Evolutionary conservation across 2,797 vertebrate species (phyloP), one percentile per base, ranked within the genome.

Genomic region (Diplodus puntazzo): DNA sequence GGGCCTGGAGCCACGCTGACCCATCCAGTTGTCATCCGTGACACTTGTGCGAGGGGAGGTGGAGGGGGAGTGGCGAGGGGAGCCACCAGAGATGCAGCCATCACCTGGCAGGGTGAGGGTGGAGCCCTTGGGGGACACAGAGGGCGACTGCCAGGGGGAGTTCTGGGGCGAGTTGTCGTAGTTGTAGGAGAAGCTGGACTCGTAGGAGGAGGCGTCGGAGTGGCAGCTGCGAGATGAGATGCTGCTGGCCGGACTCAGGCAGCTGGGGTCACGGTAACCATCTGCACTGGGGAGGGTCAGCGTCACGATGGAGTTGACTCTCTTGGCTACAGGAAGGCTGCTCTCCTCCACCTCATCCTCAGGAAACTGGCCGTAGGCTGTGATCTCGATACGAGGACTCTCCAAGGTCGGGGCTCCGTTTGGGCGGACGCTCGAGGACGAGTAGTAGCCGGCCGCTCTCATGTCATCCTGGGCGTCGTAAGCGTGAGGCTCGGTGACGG

Each of bases 371-470:
- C 95, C 91, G 84, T 98, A 99, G 1, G 98, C 96, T 0, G 98
- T 99, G 90, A 99, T 99, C 95, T 99, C 98, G 2, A 99, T 99
- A 39, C 98, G 96, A 0, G 98, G 98, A 70, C 98, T 98, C 93
- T 99, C 98, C 88, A 99, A 91, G 0, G 97, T 86, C 0, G 96
- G 97, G 18, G 96, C 96, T 18, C 97, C 97, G 0, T 97, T 97
- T 7, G 97, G 97, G 55, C 96, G 94, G 58, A 93, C 23, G 25
- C 81, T 78, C 0, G 97, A 87, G 0, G 97, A 86, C 16, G 97
- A 91, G 60, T 96, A 98, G 86, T 97, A 98, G 12, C 95, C 92
- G 0, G 95, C 77, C 0, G 92, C 90, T 69, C 94, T 94, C 0
- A 95, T 76, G 75, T 97, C 96, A 16, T 96, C 90, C 20, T 95